These are phyloP conservation scores for Anthonomus grandis DNA, from an alignment of 1,140 invertebrate genomes.

Conservation along the genomic window DNA sequence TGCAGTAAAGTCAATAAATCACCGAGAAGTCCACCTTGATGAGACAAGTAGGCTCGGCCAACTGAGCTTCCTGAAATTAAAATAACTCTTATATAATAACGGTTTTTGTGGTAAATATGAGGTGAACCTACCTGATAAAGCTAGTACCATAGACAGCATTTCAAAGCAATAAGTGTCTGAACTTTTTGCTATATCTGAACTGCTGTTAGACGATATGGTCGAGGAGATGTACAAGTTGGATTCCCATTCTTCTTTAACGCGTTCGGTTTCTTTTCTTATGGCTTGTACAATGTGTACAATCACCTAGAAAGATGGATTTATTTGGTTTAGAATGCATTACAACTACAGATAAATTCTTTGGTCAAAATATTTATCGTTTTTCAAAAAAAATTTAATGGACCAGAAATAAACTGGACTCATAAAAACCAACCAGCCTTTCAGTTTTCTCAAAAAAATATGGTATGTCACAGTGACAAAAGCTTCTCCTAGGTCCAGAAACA, in stretches of 20 bases:
- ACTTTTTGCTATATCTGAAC: constrained; percentile 50
- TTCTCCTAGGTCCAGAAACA: no score
- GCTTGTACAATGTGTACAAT: constrained; percentile 92
- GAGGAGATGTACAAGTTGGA: constrained; percentile 37
- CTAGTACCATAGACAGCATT: constrained; percentile 92
- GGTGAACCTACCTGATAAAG: no score
- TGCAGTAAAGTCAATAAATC: constrained; percentile 87
- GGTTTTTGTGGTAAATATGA: no score
- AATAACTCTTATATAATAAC: no score
- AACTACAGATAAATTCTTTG: no score
- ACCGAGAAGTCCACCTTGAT: constrained; percentile 77
- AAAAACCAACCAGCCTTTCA: no score
- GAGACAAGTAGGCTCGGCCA: constrained; percentile 84
- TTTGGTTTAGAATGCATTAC: no score
- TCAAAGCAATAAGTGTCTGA: constrained; percentile 96
- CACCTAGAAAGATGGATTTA: constrained; percentile 55
- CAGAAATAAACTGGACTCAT: neutral
- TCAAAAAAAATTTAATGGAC: neutral
- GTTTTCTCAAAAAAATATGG: no score
- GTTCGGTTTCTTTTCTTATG: constrained; percentile 81
- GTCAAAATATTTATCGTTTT: neutral
- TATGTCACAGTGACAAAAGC: no score
- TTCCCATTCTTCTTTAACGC: constrained; percentile 89
- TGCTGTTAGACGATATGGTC: constrained; percentile 34
- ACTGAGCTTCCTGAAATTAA: constrained; percentile 90